Percentiles rank a stretch among this genome's conserved stretches.
Conservation (phyloP, 2,113 vertebrate genomes). For the Lepisosteus oculatus region DNA sequence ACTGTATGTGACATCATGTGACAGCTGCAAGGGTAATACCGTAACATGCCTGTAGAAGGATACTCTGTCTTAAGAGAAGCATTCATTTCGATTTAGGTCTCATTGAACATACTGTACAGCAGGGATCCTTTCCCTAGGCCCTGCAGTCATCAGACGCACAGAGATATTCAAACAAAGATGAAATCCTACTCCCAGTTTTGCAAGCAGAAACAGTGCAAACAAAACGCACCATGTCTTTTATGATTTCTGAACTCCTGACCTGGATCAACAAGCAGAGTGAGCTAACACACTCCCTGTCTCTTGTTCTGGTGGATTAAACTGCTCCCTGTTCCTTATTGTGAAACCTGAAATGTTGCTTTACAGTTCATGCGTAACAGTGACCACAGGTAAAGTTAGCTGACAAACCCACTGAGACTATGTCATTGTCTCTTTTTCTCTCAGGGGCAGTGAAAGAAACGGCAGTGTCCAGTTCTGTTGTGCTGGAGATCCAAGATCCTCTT, state of each 20-base stretch:
- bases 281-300: too few species aligned
- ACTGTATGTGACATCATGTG: neutral
- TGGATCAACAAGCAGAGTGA: neutral
- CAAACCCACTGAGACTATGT: neutral
- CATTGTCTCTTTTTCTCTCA: neutral
- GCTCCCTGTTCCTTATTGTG: too few species aligned
- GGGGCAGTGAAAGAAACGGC: neutral
- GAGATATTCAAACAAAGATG: conserved; percentile 7
- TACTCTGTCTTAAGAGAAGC: conserved; percentile 12
- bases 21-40: conserved; percentile 8
- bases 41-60: conserved; percentile 20
- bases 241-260: neutral
- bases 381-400: too few species aligned
- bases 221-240: conserved; percentile 4
- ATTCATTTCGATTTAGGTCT: conserved; percentile 1
- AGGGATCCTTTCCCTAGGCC: neutral
- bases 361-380: too few species aligned
- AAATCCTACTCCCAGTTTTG: neutral
- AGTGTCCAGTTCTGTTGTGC: too few species aligned
- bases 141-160: conserved; percentile 4
- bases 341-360: too few species aligned
- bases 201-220: neutral
- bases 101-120: too few species aligned
- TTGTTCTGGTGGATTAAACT: neutral
- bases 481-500: too few species aligned